These are phyloP conservation scores for Conger conger DNA, from an alignment of 2,113 vertebrate species.

Conservation along the genomic window DNA sequence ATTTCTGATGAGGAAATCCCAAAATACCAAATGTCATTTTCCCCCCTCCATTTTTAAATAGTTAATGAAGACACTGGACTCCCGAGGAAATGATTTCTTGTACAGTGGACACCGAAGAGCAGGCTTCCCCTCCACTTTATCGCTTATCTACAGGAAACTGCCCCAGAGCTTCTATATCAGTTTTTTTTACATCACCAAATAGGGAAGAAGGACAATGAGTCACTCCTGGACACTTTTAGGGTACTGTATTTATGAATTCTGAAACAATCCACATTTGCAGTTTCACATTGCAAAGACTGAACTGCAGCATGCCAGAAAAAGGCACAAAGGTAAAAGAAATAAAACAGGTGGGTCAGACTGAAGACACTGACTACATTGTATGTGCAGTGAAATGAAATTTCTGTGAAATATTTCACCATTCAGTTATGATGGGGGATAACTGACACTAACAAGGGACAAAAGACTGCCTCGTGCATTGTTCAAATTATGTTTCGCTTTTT, in stretches of 20 bases:
- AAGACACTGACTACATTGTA: slow-evolving; percentile 31
- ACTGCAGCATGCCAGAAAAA: slow-evolving; percentile 50
- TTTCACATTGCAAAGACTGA: slow-evolving; percentile 40
- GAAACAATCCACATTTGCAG: slow-evolving; percentile 46
- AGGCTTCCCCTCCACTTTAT: slow-evolving; percentile 63
- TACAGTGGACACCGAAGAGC: slow-evolving; percentile 55
- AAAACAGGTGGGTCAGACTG: slow-evolving; percentile 56
- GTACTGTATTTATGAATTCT: slow-evolving; percentile 52
- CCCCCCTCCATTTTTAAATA: neutral
- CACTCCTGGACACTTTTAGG: slow-evolving; percentile 63
- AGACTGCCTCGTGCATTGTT: neutral
- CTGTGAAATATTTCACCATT: too few relatives aligned
- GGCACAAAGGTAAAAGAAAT: slow-evolving; percentile 50
- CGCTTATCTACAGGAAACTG: slow-evolving; percentile 86
- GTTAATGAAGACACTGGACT: slow-evolving; percentile 27
- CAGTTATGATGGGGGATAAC: slow-evolving; percentile 46
- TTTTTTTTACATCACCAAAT: slow-evolving; percentile 52
- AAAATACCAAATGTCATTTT: slow-evolving; percentile 53
- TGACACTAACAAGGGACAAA: slow-evolving; percentile 1
- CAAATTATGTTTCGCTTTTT: neutral
- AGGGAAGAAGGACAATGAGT: slow-evolving; percentile 66
- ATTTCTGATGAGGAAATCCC: slow-evolving; percentile 77
- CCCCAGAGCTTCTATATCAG: slow-evolving; percentile 66
- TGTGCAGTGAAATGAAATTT: neutral
- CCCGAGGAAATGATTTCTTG: slow-evolving; percentile 64